A percentile compares a stretch with the other conserved stretches of the same genome.
These are phyloP conservation scores for Epiblema foenella DNA, from an alignment of 2,888 invertebrate species.

Conservation along the genomic window DNA sequence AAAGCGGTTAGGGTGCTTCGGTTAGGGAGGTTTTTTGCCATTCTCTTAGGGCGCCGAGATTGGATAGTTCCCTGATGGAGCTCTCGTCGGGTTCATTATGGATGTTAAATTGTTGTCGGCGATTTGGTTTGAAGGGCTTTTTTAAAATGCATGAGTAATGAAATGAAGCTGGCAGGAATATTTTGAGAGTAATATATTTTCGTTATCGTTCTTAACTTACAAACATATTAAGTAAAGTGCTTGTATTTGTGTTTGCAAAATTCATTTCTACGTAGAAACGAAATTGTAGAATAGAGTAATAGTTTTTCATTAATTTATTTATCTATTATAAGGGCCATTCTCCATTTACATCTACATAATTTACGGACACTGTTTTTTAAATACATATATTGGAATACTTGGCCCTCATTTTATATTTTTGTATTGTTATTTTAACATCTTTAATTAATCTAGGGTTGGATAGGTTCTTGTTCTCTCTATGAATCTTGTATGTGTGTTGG, in stretches of 20 bases:
- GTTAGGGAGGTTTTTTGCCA: conserved; percentile 70
- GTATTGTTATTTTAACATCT: too few relatives aligned
- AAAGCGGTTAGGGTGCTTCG: conserved; percentile 70
- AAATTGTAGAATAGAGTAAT: too few relatives aligned
- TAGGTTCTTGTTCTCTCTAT: too few relatives aligned
- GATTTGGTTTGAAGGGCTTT: conserved; percentile 59
- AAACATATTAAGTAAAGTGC: background rate
- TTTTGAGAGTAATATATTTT: conserved; percentile 23
- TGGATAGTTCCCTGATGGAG: conserved; percentile 65
- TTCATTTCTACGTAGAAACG: background rate
- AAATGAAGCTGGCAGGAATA: conserved; percentile 11
- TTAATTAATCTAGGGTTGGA: too few relatives aligned
- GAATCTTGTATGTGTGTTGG: too few relatives aligned
- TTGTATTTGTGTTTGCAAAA: background rate
- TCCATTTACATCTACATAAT: too few relatives aligned
- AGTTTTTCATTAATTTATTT: too few relatives aligned
- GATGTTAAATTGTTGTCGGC: conserved; percentile 70
- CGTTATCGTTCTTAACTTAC: background rate
- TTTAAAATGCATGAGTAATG: conserved; percentile 43
- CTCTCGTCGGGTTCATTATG: conserved; percentile 72
- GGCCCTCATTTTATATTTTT: too few relatives aligned
- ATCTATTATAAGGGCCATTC: too few relatives aligned
- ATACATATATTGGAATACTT: too few relatives aligned
- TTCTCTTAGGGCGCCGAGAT: conserved; percentile 72
- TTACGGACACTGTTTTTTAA: too few relatives aligned